Conservation (phyloP, 2,113 vertebrate genomes). For the Rhabdomys dilectus region DNA sequence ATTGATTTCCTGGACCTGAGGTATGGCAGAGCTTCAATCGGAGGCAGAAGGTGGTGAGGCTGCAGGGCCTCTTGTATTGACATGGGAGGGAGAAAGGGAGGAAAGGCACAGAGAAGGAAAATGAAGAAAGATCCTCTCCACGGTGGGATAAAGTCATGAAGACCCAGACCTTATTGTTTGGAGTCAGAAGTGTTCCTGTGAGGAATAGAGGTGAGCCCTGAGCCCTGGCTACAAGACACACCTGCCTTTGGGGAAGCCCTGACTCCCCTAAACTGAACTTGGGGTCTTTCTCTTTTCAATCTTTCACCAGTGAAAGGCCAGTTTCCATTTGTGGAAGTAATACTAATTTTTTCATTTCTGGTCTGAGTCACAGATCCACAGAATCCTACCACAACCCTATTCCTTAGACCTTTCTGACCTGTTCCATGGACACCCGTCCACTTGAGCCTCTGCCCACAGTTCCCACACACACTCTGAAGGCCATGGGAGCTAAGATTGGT, state of each 20-base stretch:
- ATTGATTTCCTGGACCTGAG: not conserved
- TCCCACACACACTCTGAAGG: not conserved
- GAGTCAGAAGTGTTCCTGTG: not conserved
- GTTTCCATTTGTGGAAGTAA: constrained; percentile 1
- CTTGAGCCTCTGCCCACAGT: no score
- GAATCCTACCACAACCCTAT: not conserved
- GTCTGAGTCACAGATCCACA: not conserved
- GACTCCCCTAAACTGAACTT: no score
- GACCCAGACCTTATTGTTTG: not conserved
- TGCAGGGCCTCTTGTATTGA: not conserved
- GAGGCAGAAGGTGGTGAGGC: no score
- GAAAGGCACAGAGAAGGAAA: not conserved
- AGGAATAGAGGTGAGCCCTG: not conserved
- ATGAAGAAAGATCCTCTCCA: not conserved
- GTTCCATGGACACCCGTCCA: rapidly evolving
- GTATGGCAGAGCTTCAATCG: rapidly evolving
- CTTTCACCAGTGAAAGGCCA: not conserved
- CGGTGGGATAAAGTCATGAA: not conserved
- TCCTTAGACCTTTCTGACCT: not conserved
- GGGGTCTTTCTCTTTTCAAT: not conserved
- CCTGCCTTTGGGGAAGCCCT: no score
- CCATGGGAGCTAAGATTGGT: not conserved
- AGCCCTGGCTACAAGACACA: not conserved
- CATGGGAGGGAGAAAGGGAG: not conserved
- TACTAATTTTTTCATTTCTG: not conserved